These are phyloP conservation scores for Schizopygopsis malacanthus DNA, from an alignment of 2,797 vertebrate species.

Conservation along the genomic window DNA sequence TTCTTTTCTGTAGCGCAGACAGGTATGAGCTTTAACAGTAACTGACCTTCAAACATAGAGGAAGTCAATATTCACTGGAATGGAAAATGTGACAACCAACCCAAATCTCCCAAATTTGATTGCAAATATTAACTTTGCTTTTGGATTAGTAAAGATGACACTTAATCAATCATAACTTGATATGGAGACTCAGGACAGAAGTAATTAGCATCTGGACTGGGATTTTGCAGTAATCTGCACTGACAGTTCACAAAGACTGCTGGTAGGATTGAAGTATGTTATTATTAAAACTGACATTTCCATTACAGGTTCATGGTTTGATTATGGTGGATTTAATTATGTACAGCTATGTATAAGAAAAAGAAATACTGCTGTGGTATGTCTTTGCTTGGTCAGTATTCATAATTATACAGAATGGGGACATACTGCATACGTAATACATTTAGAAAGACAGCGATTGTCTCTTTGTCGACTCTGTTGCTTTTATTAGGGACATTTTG, in stretches of 20 bases:
- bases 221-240: constrained; percentile 5
- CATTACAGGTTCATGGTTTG: constrained; percentile 6
- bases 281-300: constrained; percentile 7
- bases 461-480: constrained; percentile 2
- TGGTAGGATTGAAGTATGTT: background rate
- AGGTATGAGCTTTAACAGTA: background rate
- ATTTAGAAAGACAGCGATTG: background rate
- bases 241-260: background rate
- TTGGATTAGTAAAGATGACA: background rate
- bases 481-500: constrained; percentile 24
- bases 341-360: background rate
- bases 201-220: constrained; percentile 12
- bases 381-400: background rate
- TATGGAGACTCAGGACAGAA: background rate
- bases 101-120: background rate
- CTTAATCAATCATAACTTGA: background rate
- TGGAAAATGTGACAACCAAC: background rate
- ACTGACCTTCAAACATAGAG: background rate
- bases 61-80: background rate
- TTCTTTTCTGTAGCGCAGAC: background rate
- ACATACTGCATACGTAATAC: background rate
- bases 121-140: background rate
- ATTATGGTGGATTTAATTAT: constrained; percentile 9
- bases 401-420: background rate
- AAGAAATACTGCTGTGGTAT: background rate